A percentile compares a stretch with the other conserved stretches of the same genome.
Evolutionary conservation across 2,888 invertebrate species (phyloP).

Genomic region (Pocota personata): DNA sequence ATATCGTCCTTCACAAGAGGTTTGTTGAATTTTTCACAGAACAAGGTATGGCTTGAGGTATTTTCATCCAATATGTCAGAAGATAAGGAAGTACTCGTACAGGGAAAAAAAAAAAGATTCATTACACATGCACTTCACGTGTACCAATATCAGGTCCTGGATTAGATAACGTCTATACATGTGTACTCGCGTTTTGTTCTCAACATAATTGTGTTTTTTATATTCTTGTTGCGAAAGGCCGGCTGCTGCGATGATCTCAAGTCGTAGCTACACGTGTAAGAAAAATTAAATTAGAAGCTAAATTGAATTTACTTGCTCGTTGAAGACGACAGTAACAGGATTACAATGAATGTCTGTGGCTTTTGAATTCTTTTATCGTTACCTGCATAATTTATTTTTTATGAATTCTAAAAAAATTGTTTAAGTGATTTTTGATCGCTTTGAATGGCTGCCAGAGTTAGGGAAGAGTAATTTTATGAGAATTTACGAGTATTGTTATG

Average conservation of each 20-base stretch:
- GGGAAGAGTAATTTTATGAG: not conserved
- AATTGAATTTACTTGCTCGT: conserved; percentile 16
- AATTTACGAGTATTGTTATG: too few relatives aligned
- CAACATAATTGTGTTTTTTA: not conserved
- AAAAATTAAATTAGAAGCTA: not conserved
- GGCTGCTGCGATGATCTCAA: not conserved
- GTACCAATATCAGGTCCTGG: not conserved
- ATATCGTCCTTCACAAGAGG: too few relatives aligned
- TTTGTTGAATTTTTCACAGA: too few relatives aligned
- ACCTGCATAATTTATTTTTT: not conserved
- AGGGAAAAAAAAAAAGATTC: not conserved
- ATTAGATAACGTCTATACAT: not conserved
- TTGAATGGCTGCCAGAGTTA: not conserved
- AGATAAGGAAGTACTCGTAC: too few relatives aligned
- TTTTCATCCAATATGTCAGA: not conserved
- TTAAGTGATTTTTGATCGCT: not conserved
- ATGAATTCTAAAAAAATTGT: not conserved
- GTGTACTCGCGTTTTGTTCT: not conserved
- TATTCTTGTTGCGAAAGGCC: not conserved
- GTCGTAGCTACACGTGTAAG: conserved; percentile 2
- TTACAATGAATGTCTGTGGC: not conserved
- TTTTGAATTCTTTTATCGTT: not conserved
- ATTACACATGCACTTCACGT: conserved; percentile 8
- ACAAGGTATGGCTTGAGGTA: too few relatives aligned
- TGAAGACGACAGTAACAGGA: conserved; percentile 8